phyloP scores from a whole-genome alignment of 2,888 invertebrate species.

The Drosophila merina region DNA sequence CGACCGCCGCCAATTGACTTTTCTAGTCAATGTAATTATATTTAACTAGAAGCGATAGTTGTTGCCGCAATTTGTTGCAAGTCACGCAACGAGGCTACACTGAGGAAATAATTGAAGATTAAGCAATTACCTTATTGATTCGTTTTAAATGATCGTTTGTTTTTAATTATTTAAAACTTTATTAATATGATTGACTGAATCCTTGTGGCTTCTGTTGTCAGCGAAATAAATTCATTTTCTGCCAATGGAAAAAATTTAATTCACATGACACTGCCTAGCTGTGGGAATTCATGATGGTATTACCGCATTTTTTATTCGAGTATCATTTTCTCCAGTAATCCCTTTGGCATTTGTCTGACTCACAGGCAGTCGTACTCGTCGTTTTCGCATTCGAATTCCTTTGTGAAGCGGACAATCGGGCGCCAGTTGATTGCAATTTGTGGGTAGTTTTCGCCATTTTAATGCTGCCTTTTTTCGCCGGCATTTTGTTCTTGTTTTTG shows the following conservation, averaged over 20 bases:
- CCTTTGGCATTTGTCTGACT: slow-evolving; percentile 21
- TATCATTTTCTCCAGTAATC: slow-evolving; percentile 13
- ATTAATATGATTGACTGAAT: background rate
- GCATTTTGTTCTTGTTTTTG: slow-evolving; percentile 15
- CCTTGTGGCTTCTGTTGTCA: background rate
- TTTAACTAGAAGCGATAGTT: slow-evolving; percentile 19
- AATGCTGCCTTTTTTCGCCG: slow-evolving; percentile 8
- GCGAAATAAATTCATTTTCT: background rate
- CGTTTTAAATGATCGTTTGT: background rate
- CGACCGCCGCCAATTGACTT: slow-evolving; percentile 32
- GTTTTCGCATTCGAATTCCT: slow-evolving; percentile 4
- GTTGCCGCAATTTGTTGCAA: slow-evolving; percentile 8
- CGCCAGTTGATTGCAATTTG: slow-evolving; percentile 40
- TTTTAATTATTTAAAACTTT: background rate
- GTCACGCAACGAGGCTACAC: slow-evolving; percentile 28
- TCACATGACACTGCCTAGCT: background rate
- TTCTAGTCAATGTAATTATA: slow-evolving; percentile 27
- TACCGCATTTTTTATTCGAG: background rate
- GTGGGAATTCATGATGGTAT: background rate
- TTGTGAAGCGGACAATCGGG: slow-evolving; percentile 15
- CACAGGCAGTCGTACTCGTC: background rate
- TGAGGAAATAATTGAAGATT: background rate
- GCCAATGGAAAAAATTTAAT: background rate
- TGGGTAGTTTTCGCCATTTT: slow-evolving; percentile 23
- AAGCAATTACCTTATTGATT: background rate